Conservation (phyloP, 1,140 invertebrate species). For the Euwallacea similis region DNA sequence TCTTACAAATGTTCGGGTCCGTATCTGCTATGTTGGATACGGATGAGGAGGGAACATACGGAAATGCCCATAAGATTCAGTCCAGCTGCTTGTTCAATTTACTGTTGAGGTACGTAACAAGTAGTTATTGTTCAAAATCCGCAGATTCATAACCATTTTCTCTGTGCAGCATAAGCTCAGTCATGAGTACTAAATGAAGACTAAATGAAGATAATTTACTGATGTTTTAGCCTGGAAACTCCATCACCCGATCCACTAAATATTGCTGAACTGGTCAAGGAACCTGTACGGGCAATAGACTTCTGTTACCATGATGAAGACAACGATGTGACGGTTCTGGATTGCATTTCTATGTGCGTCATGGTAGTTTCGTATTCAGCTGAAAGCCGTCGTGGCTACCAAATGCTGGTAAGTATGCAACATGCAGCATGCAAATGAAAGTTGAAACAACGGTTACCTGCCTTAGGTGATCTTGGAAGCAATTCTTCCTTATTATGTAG, state of each 20-base stretch:
- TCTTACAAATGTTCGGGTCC: constrained; percentile 98
- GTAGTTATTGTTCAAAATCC: background rate
- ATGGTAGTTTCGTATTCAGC: constrained; percentile 98
- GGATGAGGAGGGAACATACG: constrained; percentile 81
- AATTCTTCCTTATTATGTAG: constrained; percentile 91
- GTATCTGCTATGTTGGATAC: constrained; percentile 95
- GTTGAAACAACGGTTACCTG: constrained; percentile 1
- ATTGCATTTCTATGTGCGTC: constrained; percentile 93
- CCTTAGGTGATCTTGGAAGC: constrained; percentile 92
- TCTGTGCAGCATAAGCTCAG: background rate
- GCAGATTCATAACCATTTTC: background rate
- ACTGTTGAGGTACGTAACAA: constrained; percentile 59
- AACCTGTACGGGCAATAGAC: constrained; percentile 94
- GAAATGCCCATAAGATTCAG: constrained; percentile 92
- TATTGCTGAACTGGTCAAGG: constrained; percentile 93
- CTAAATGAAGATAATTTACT: too few relatives aligned
- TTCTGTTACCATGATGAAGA: constrained; percentile 97
- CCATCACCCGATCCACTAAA: constrained; percentile 92
- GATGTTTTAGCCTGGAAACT: constrained; percentile 74
- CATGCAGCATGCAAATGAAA: background rate
- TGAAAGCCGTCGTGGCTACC: constrained; percentile 91
- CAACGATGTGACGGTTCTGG: constrained; percentile 90
- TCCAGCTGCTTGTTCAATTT: constrained; percentile 88
- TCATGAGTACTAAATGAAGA: too few relatives aligned
- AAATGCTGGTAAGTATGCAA: constrained; percentile 84